These are phyloP conservation scores for Epinotia ramella DNA, from an alignment of 2,888 invertebrate genomes.

Conservation along the genomic window DNA sequence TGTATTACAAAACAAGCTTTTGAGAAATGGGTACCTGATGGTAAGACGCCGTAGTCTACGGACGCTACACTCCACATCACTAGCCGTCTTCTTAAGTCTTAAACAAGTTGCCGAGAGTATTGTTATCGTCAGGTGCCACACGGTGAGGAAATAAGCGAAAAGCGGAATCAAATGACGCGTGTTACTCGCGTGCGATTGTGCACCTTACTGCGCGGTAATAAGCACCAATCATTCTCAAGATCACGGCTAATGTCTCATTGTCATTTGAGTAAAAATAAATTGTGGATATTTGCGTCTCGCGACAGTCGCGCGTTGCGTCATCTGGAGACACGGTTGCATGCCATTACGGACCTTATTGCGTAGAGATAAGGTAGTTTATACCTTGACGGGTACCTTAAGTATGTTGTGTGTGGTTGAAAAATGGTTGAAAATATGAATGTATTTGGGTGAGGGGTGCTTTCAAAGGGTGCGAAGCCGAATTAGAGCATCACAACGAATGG, in stretches of 20 bases:
- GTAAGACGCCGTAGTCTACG: not conserved
- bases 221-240: constrained; percentile 10
- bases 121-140: not conserved
- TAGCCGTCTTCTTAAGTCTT: not conserved
- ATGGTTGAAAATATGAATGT: not conserved
- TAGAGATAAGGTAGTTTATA: not conserved
- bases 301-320: constrained; percentile 15
- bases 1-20: too few species aligned
- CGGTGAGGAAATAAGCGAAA: not conserved
- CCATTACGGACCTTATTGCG: not conserved
- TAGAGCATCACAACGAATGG: too few species aligned
- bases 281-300: constrained; percentile 23
- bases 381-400: not conserved
- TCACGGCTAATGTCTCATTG: constrained; percentile 26
- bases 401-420: not conserved
- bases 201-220: constrained; percentile 5
- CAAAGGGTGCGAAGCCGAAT: too few species aligned
- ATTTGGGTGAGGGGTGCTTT: not conserved
- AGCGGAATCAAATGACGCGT: constrained; percentile 12
- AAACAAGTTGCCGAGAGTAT: not conserved
- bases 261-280: constrained; percentile 29
- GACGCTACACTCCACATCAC: not conserved
- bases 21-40: not conserved
- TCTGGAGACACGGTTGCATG: not conserved
- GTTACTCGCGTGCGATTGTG: not conserved